These are phyloP conservation scores for Drosophila hamatofila DNA, from an alignment of 2,888 invertebrate species.

Conservation along the genomic window DNA sequence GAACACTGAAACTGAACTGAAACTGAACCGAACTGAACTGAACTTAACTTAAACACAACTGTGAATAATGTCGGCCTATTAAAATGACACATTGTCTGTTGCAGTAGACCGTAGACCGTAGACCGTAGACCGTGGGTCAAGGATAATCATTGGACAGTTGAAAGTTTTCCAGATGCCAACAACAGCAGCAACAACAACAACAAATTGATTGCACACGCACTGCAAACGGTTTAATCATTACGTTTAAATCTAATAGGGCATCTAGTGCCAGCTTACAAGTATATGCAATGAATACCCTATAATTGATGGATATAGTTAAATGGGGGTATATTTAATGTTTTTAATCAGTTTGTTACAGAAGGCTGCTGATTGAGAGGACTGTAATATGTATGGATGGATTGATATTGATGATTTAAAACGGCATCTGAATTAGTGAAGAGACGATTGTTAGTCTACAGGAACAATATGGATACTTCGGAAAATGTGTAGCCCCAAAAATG, in stretches of 20 bases:
- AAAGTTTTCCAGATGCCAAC: constrained; percentile 56
- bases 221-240: constrained; percentile 70
- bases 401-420: background rate
- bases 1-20: constrained; percentile 5
- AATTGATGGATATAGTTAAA: background rate
- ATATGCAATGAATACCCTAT: constrained; percentile 14
- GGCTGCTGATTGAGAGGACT: background rate
- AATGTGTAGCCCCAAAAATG: background rate
- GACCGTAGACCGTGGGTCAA: constrained; percentile 60
- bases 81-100: constrained; percentile 53
- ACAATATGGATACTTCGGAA: background rate
- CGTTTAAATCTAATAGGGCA: constrained; percentile 74
- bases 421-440: background rate
- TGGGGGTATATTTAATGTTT: background rate
- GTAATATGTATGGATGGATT: background rate
- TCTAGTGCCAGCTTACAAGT: constrained; percentile 30
- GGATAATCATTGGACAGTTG: constrained; percentile 63
- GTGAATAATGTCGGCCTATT: constrained; percentile 52
- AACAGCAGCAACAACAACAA: constrained; percentile 3
- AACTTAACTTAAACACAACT: constrained; percentile 17
- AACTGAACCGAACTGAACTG: background rate
- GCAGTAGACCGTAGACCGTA: constrained; percentile 25
- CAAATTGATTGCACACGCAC: constrained; percentile 57
- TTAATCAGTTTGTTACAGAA: background rate
- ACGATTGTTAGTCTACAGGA: background rate